phyloP scores from a whole-genome alignment of 1,140 invertebrate genomes.

The Lepidostoma basale region DNA sequence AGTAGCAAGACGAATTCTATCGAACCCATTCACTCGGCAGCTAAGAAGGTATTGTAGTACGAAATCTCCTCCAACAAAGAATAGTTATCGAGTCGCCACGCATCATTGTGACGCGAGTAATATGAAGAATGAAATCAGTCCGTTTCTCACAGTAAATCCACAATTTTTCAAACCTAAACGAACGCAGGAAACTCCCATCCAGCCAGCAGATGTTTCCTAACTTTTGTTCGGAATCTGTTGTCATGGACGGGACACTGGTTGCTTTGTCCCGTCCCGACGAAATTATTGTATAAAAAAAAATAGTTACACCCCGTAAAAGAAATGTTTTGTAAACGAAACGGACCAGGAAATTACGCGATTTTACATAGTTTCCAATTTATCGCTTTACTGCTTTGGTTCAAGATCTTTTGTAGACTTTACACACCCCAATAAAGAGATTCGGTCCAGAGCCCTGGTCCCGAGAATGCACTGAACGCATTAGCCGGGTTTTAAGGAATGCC shows the following conservation, averaged over 20 bases:
- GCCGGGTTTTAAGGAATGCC: not conserved
- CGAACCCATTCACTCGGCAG: conserved; percentile 5
- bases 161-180: not conserved
- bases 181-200: conserved; percentile 27
- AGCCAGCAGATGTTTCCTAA: conserved; percentile 23
- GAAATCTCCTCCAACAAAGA: not conserved
- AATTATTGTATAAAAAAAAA: conserved; percentile 22
- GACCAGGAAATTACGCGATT: conserved; percentile 37
- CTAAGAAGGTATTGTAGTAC: not conserved
- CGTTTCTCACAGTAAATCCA: conserved; percentile 21
- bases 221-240: conserved; percentile 24
- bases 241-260: conserved; percentile 20
- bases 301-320: conserved; percentile 37
- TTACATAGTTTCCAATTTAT: conserved; percentile 30
- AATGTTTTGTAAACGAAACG: conserved; percentile 35
- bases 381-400: conserved; percentile 20
- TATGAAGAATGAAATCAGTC: not conserved
- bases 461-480: conserved; percentile 2
- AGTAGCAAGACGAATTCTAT: conserved; percentile 4
- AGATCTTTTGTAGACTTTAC: conserved; percentile 27
- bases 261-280: conserved; percentile 26
- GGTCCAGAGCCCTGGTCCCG: not conserved
- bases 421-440: conserved; percentile 22
- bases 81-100: not conserved
- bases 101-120: conserved; percentile 12